phyloP scores from a whole-genome alignment of 1,140 invertebrate genomes.

The Drosophila gunungcola region DNA sequence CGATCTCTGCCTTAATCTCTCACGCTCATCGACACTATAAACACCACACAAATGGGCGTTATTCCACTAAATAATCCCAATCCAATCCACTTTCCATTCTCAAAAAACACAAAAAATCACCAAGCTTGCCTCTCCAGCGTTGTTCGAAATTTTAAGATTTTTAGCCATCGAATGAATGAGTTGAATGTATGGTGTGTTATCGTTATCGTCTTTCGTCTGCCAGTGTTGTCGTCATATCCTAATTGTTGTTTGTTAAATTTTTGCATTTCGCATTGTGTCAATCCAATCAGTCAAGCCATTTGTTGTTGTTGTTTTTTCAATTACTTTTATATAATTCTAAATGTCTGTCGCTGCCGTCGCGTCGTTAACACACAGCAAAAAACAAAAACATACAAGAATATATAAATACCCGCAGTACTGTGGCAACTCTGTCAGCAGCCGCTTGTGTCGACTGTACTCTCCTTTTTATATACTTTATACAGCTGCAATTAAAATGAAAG shows the following conservation, averaged over 20 bases:
- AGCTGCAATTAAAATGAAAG: slow-evolving; percentile 10
- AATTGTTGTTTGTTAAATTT: slow-evolving; percentile 71
- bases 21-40: slow-evolving; percentile 16
- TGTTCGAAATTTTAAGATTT: slow-evolving; percentile 25
- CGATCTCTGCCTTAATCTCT: slow-evolving; percentile 24
- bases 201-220: slow-evolving; percentile 49
- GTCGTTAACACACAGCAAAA: slow-evolving; percentile 50
- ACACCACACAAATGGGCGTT: slow-evolving; percentile 9
- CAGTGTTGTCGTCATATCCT: slow-evolving; percentile 70
- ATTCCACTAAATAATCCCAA: not conserved
- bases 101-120: slow-evolving; percentile 5
- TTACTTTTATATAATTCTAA: slow-evolving; percentile 48
- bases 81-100: slow-evolving; percentile 13
- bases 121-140: slow-evolving; percentile 35
- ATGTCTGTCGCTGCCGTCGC: slow-evolving; percentile 69
- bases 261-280: slow-evolving; percentile 59
- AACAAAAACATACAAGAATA: slow-evolving; percentile 3
- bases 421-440: slow-evolving; percentile 61
- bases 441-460: slow-evolving; percentile 51
- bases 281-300: slow-evolving; percentile 51
- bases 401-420: slow-evolving; percentile 29
- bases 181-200: slow-evolving; percentile 43
- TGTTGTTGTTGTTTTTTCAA: slow-evolving; percentile 75
- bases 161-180: slow-evolving; percentile 20
- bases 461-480: slow-evolving; percentile 15